Conservation (phyloP, 2,888 invertebrate species). For the Sinodicranocentrus sp. region DNA sequence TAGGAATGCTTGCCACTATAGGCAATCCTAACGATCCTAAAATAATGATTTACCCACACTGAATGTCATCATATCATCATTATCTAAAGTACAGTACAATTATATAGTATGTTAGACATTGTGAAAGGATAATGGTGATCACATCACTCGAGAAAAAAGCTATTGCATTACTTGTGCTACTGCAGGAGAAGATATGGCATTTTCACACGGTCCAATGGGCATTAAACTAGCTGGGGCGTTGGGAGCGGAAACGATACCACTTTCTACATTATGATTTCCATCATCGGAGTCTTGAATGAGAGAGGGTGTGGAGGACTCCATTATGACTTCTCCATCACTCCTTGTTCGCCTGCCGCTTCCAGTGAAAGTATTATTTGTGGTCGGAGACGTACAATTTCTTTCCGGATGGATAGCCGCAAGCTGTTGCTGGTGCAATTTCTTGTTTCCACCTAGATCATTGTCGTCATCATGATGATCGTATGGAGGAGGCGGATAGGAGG, state of each 20-base stretch:
- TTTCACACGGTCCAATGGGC: background rate
- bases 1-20: conserved; percentile 5
- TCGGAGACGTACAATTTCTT: conserved; percentile 14
- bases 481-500: background rate
- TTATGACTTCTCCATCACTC: conserved; percentile 41
- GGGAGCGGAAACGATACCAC: background rate
- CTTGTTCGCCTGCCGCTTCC: conserved; percentile 4
- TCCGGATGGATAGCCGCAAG: conserved; percentile 58
- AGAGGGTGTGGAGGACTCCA: background rate
- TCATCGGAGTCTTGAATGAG: background rate
- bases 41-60: too few relatives aligned
- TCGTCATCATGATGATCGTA: conserved; percentile 7
- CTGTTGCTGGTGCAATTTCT: conserved; percentile 49
- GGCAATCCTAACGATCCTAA: too few relatives aligned
- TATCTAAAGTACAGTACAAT: too few relatives aligned
- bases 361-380: background rate
- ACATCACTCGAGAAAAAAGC: background rate
- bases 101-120: too few relatives aligned
- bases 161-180: conserved; percentile 5
- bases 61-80: too few relatives aligned
- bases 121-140: background rate
- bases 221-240: background rate
- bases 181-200: conserved; percentile 11
- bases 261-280: background rate
- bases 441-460: conserved; percentile 8